These are phyloP conservation scores for Tetheella fluctuosa DNA, from an alignment of 2,888 invertebrate species.

Conservation along the genomic window DNA sequence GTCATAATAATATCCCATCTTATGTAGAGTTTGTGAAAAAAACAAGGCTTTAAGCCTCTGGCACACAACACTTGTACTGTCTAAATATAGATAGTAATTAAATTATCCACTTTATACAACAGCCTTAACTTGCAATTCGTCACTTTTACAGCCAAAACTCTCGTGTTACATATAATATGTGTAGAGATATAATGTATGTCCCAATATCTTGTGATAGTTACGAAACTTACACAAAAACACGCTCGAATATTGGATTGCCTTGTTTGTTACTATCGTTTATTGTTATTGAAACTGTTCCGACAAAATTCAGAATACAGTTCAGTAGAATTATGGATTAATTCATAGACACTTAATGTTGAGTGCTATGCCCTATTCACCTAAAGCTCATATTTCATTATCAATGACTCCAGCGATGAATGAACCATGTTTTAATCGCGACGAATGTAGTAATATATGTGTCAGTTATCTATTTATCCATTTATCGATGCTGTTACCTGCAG, in stretches of 20 bases:
- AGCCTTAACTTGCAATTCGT: not conserved
- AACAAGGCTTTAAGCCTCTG: not conserved
- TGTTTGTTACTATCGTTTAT: not conserved
- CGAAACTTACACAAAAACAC: not conserved
- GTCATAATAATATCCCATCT: too few species aligned
- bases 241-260: slow-evolving; percentile 1
- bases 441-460: too few species aligned
- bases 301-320: too few species aligned
- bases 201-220: slow-evolving; percentile 1
- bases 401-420: too few species aligned
- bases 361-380: too few species aligned
- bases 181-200: not conserved
- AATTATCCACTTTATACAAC: not conserved
- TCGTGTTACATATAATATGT: slow-evolving; percentile 6
- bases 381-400: too few species aligned
- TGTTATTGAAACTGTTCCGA: not conserved
- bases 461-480: too few species aligned
- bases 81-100: not conserved
- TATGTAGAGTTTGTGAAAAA: not conserved
- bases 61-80: not conserved
- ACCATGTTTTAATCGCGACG: too few species aligned
- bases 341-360: too few species aligned
- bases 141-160: slow-evolving; percentile 1
- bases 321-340: too few species aligned
- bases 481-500: too few species aligned